These are phyloP conservation scores for Magallana nippona DNA, from an alignment of 2,888 invertebrate genomes.

Conservation along the genomic window DNA sequence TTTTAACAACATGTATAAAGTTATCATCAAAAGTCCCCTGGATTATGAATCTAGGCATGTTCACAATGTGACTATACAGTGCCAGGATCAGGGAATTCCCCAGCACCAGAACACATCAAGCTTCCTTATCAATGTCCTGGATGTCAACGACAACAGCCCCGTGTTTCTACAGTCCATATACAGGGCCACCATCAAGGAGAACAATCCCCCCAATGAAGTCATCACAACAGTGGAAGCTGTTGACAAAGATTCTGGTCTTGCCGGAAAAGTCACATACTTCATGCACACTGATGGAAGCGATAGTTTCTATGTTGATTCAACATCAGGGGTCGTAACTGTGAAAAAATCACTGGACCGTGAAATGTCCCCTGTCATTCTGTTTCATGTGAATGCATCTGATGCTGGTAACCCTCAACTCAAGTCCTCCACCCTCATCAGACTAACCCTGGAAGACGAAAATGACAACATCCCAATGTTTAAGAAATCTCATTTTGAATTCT, in stretches of 20 bases:
- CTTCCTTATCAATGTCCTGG: constrained; percentile 70
- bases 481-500: constrained; percentile 92
- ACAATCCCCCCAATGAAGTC: constrained; percentile 65
- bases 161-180: constrained; percentile 67
- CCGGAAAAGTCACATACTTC: constrained; percentile 82
- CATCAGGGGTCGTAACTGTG: constrained; percentile 91
- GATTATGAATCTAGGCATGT: constrained; percentile 70
- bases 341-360: constrained; percentile 91
- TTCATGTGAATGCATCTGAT: constrained; percentile 93
- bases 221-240: constrained; percentile 83
- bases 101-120: constrained; percentile 65
- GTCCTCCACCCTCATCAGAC: constrained; percentile 84
- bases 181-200: constrained; percentile 69
- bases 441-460: constrained; percentile 96
- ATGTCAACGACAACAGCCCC: constrained; percentile 76
- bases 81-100: constrained; percentile 73
- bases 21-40: constrained; percentile 64
- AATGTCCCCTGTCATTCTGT: constrained; percentile 93
- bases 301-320: constrained; percentile 91
- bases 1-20: constrained; percentile 63
- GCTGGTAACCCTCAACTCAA: constrained; percentile 85
- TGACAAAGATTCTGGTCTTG: constrained; percentile 82
- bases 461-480: constrained; percentile 97
- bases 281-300: constrained; percentile 84
- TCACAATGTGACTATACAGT: constrained; percentile 70